A percentile compares a stretch with the other conserved stretches of the same genome.
These are phyloP conservation scores for Gulo gulo DNA, from an alignment of 2,113 vertebrate genomes.

Conservation along the genomic window DNA sequence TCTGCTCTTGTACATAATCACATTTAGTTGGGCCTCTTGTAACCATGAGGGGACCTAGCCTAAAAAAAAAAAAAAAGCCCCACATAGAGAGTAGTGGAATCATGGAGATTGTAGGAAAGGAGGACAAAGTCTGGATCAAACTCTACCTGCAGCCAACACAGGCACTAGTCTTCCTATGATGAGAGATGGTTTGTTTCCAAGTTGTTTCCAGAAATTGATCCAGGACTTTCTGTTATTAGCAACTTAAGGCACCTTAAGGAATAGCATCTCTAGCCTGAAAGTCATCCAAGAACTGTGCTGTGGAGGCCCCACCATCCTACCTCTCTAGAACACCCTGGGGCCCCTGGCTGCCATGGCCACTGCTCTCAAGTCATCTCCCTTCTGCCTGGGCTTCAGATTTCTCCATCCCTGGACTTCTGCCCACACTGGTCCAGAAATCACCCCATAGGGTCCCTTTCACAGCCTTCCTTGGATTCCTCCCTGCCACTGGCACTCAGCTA, in stretches of 20 bases:
- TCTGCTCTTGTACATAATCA: not conserved
- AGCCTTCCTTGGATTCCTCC: not conserved
- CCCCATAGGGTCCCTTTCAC: not conserved
- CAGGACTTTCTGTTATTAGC: not conserved
- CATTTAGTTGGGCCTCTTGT: not conserved
- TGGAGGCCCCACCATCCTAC: not conserved
- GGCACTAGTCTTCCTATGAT: not conserved
- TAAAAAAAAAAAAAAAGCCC: not conserved
- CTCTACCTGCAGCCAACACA: not conserved
- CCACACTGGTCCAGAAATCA: not conserved
- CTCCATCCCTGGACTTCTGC: not conserved
- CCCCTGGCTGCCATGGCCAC: not conserved
- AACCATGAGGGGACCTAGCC: not conserved
- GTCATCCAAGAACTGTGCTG: not conserved
- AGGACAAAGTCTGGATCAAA: not conserved
- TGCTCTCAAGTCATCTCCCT: not conserved
- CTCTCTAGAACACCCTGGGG: not conserved
- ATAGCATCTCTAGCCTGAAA: not conserved
- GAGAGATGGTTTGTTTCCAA: not conserved
- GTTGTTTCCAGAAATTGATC: not conserved
- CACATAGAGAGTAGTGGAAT: not conserved
- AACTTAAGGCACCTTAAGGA: not conserved
- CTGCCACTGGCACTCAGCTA: not conserved
- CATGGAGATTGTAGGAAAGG: not conserved
- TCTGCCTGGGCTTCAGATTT: not conserved